phyloP scores from a whole-genome alignment of 2,888 invertebrate species.

The Cyclophora punctaria region DNA sequence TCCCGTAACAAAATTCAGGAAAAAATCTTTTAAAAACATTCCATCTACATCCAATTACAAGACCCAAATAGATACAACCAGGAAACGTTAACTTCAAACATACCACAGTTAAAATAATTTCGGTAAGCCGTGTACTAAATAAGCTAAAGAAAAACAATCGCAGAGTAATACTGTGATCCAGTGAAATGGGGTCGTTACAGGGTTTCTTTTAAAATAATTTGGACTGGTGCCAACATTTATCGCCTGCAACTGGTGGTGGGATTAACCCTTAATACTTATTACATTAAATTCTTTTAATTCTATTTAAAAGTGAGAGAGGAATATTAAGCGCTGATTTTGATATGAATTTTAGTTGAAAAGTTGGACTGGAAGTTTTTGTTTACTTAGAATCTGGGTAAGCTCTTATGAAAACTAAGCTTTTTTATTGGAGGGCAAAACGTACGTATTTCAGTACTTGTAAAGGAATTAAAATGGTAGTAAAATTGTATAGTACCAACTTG shows the following conservation, averaged over 20 bases:
- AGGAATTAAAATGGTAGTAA: too few relatives aligned
- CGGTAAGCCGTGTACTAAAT: constrained; percentile 15
- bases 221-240: constrained; percentile 49
- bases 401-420: too few relatives aligned
- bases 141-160: constrained; percentile 27
- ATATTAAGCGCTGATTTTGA: too few relatives aligned
- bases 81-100: constrained; percentile 8
- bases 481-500: too few relatives aligned
- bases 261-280: constrained; percentile 47
- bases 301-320: constrained; percentile 26
- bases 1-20: too few relatives aligned
- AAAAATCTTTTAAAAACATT: too few relatives aligned
- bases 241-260: constrained; percentile 65
- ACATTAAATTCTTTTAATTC: constrained; percentile 48
- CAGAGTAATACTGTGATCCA: constrained; percentile 39
- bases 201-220: constrained; percentile 70
- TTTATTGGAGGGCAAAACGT: too few relatives aligned
- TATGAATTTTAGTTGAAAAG: too few relatives aligned
- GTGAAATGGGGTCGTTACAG: constrained; percentile 48
- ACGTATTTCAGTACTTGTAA: too few relatives aligned
- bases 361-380: too few relatives aligned
- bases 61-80: constrained; percentile 13
- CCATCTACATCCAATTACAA: not conserved
- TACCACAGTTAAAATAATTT: constrained; percentile 15
- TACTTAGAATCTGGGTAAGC: too few relatives aligned